These are phyloP conservation scores for Stratiolaelaps scimitus DNA, from an alignment of 1,140 invertebrate genomes.

Conservation along the genomic window DNA sequence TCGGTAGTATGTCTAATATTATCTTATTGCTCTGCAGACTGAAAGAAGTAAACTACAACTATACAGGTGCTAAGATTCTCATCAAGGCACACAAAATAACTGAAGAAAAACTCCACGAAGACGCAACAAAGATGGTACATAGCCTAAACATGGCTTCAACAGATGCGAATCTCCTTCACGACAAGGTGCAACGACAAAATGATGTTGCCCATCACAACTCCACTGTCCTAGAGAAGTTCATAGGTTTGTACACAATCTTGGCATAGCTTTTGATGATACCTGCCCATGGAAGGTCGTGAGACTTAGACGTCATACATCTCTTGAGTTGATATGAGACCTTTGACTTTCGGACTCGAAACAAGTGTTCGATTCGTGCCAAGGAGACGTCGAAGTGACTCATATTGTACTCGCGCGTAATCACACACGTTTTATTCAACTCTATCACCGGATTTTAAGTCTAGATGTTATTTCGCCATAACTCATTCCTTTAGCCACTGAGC, in stretches of 20 bases:
- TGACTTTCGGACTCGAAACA: neutral
- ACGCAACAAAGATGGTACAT: slow-evolving; percentile 5
- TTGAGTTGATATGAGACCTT: neutral
- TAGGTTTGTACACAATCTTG: neutral
- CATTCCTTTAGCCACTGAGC: no score
- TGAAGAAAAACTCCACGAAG: slow-evolving; percentile 17
- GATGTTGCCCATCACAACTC: neutral
- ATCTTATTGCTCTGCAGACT: neutral
- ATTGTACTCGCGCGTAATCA: no score
- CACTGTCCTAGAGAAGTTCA: neutral
- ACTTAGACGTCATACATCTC: neutral
- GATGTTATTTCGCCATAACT: no score
- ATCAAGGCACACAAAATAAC: slow-evolving; percentile 10
- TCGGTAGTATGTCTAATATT: neutral
- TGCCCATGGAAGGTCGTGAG: neutral
- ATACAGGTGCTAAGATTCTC: slow-evolving; percentile 9
- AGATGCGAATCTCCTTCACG: neutral
- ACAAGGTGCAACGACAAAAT: slow-evolving; percentile 9
- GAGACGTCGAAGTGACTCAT: no score
- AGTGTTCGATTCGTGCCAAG: no score
- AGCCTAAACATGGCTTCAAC: neutral
- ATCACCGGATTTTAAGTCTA: no score
- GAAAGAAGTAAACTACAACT: slow-evolving; percentile 25
- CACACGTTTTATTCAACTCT: no score
- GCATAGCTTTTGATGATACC: neutral